Conservation (phyloP, 1,140 invertebrate genomes). For the Macrosteles quadrilineatus region DNA sequence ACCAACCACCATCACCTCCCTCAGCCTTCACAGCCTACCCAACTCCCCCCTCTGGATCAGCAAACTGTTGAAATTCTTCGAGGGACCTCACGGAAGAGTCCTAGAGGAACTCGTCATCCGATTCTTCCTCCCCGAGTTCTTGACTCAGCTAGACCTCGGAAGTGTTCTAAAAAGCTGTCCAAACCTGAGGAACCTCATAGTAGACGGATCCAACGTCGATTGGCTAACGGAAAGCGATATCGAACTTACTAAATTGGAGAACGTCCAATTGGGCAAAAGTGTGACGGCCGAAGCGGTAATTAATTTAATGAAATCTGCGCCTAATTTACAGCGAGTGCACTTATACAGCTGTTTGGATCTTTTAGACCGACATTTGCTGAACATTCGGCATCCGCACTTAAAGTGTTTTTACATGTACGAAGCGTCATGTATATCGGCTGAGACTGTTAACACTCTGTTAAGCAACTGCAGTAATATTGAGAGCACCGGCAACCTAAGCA, state of each 20-base stretch:
- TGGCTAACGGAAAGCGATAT: conserved; percentile 48
- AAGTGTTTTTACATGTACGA: conserved; percentile 55
- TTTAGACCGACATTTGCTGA: conserved; percentile 48
- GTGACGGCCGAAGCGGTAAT: conserved; percentile 48
- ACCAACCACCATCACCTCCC: conserved; percentile 47
- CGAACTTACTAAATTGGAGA: conserved; percentile 45
- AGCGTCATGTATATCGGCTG: conserved; percentile 49
- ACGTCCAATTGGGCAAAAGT: conserved; percentile 50
- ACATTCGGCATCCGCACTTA: conserved; percentile 44
- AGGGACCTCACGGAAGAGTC: conserved; percentile 46
- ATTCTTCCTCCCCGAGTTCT: conserved; percentile 45
- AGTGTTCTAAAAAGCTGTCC: conserved; percentile 48
- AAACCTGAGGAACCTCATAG: conserved; percentile 49
- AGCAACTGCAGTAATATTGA: conserved; percentile 48
- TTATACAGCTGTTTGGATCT: conserved; percentile 53
- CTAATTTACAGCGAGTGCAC: conserved; percentile 49
- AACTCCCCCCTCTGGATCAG: conserved; percentile 49
- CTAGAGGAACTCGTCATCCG: conserved; percentile 50
- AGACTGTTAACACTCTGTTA: conserved; percentile 49
- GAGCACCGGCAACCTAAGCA: conserved; percentile 53
- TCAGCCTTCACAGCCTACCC: conserved; percentile 52
- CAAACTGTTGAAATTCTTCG: conserved; percentile 51
- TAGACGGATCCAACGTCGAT: conserved; percentile 48
- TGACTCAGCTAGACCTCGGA: conserved; percentile 48
- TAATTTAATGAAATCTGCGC: conserved; percentile 49